These are phyloP conservation scores for Ameiurus melas DNA, from an alignment of 2,113 vertebrate species.

Conservation along the genomic window DNA sequence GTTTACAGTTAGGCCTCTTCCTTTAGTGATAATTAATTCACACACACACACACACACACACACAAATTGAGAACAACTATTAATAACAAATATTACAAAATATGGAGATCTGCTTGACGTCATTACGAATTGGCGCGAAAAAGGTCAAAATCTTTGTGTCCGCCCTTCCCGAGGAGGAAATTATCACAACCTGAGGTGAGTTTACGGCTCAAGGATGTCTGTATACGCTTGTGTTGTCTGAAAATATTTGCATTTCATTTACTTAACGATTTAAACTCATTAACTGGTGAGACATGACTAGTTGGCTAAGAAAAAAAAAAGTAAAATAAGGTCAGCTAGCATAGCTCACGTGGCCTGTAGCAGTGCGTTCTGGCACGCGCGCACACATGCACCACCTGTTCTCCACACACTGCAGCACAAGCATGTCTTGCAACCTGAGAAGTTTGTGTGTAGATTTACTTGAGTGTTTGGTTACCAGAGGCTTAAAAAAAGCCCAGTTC, in stretches of 20 bases:
- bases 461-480: slow-evolving; percentile 9
- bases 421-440: background rate
- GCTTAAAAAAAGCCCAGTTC: background rate
- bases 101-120: background rate
- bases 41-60: too few species aligned
- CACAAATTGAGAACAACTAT: background rate
- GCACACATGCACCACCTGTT: background rate
- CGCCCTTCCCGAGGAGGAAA: too few species aligned
- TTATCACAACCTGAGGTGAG: background rate
- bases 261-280: background rate
- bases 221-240: background rate
- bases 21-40: background rate
- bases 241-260: background rate
- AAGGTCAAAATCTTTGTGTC: background rate
- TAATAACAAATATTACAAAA: background rate
- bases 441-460: background rate
- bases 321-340: background rate
- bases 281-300: background rate
- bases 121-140: slow-evolving; percentile 7
- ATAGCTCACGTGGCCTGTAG: too few species aligned
- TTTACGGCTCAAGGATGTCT: background rate
- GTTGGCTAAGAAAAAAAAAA: background rate
- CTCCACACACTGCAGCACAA: background rate
- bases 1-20: background rate
- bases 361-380: background rate